Percentiles rank a stretch among this genome's conserved stretches.
phyloP scores from a whole-genome alignment of 2,888 invertebrate species.

The Ichneumon xanthorius region DNA sequence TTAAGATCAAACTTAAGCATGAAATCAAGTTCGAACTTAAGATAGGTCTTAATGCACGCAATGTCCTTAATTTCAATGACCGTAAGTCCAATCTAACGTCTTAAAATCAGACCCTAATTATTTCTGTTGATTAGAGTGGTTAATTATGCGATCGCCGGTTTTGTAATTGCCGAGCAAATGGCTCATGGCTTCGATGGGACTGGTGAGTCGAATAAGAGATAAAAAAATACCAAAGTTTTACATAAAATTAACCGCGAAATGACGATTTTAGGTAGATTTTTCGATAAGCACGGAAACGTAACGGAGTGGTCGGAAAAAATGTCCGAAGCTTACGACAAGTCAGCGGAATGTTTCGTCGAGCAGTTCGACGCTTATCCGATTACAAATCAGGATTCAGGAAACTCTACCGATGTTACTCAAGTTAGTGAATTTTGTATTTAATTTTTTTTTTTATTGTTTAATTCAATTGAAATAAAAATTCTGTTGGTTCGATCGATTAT shows the following conservation, averaged over 20 bases:
- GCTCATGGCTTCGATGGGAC: conserved; percentile 40
- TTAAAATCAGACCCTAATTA: not conserved
- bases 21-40: too few relatives aligned
- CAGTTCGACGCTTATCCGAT: conserved; percentile 27
- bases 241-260: not conserved
- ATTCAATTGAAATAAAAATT: not conserved
- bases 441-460: not conserved
- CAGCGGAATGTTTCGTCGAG: conserved; percentile 36
- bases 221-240: not conserved
- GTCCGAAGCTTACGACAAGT: conserved; percentile 13
- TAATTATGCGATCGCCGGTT: conserved; percentile 42
- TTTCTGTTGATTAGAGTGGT: conserved; percentile 18
- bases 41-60: too few relatives aligned
- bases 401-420: not conserved
- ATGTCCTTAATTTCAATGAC: too few relatives aligned
- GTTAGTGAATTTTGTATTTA: not conserved
- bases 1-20: too few relatives aligned
- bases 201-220: conserved; percentile 16
- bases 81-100: too few relatives aligned
- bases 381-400: conserved; percentile 13
- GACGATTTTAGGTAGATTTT: conserved; percentile 29
- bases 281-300: conserved; percentile 27
- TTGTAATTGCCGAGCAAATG: conserved; percentile 43
- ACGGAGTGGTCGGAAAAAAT: conserved; percentile 16
- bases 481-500: not conserved